Evolutionary conservation across 2,797 vertebrate species (phyloP).

Genomic region (Onychomys arenicola): DNA sequence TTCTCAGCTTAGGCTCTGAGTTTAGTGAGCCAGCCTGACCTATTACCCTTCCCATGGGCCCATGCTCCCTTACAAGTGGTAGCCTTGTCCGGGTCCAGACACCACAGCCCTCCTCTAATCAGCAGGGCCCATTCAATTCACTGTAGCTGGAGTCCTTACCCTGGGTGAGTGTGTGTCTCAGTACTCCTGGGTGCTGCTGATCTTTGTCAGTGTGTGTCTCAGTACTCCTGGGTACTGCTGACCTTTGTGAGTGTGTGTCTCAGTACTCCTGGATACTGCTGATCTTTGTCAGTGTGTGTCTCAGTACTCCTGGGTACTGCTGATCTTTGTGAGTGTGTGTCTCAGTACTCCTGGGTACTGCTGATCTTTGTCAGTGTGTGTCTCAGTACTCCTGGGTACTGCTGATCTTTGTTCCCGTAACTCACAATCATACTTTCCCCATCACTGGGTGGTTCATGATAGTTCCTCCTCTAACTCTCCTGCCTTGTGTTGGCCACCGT

Average conservation of each 20-base stretch:
- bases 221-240: too few species aligned
- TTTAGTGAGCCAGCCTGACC: not conserved
- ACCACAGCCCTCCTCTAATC: not conserved
- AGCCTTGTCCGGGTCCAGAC: not conserved
- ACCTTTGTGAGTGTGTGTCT: too few species aligned
- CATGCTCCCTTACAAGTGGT: not conserved
- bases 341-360: too few species aligned
- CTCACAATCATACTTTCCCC: not conserved
- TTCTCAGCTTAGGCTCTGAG: constrained; percentile 33
- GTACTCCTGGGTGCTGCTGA: too few species aligned
- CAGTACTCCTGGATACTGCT: too few species aligned
- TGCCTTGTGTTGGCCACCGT: not conserved
- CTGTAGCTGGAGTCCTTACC: not conserved
- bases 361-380: not conserved
- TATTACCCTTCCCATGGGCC: not conserved
- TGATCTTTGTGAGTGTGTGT: too few species aligned
- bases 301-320: too few species aligned
- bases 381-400: not conserved
- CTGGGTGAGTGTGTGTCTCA: not conserved
- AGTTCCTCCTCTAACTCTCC: not conserved
- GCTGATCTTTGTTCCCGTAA: not conserved
- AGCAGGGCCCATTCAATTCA: not conserved
- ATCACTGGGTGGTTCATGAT: not conserved
- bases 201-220: too few species aligned
- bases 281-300: too few species aligned